Percentiles rank a stretch among this genome's conserved stretches.
Conservation (phyloP, 1,140 invertebrate genomes). For the Drosophila persimilis region DNA sequence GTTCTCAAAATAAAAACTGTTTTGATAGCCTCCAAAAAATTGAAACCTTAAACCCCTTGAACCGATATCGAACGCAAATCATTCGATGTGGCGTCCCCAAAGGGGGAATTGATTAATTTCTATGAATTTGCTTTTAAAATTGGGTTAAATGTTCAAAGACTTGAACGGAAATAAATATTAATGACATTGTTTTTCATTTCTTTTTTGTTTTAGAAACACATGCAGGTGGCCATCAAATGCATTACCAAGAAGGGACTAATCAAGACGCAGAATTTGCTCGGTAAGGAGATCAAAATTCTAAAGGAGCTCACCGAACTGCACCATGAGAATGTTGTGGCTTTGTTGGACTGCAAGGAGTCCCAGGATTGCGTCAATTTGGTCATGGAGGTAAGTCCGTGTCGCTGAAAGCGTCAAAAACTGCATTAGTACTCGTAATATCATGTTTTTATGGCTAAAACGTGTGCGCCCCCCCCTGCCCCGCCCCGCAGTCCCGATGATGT, state of each 20-base stretch:
- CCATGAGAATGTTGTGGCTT: constrained; percentile 98
- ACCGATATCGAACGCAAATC: neutral
- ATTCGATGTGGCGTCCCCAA: constrained; percentile 25
- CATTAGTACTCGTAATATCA: constrained; percentile 27
- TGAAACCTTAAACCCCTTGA: constrained; percentile 12
- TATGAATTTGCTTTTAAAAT: constrained; percentile 33
- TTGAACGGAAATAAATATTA: constrained; percentile 31
- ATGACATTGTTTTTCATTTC: constrained; percentile 35
- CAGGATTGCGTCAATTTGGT: constrained; percentile 96
- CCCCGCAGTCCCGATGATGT: neutral
- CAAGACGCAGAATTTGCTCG: constrained; percentile 97
- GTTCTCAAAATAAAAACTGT: constrained; percentile 6
- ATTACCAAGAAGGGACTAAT: constrained; percentile 98
- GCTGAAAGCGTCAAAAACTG: constrained; percentile 9
- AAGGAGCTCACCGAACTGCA: constrained; percentile 98
- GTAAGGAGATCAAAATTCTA: constrained; percentile 99
- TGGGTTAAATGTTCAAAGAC: constrained; percentile 50
- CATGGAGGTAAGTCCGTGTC: constrained; percentile 91
- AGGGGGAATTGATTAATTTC: constrained; percentile 25
- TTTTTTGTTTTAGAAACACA: constrained; percentile 89
- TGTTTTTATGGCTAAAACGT: constrained; percentile 54
- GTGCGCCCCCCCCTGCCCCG: neutral
- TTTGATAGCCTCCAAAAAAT: neutral
- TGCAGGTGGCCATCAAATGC: constrained; percentile 97
- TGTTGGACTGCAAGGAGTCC: constrained; percentile 98